A percentile compares a stretch with the other conserved stretches of the same genome.
Conservation (phyloP, 2,797 vertebrate species). For the Carduelis carduelis region DNA sequence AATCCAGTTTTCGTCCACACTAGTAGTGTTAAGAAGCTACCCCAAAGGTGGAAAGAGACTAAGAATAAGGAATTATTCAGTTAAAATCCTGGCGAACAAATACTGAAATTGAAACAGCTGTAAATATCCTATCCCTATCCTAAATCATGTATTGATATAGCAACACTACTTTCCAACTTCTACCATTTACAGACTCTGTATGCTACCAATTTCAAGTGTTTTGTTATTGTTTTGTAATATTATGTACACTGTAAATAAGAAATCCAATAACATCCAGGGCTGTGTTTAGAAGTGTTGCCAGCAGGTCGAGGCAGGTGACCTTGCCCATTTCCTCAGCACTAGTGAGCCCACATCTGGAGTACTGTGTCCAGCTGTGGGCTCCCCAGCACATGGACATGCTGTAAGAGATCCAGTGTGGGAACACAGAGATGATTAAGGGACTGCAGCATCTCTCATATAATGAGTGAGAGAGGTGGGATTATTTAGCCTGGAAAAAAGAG, state of each 20-base stretch:
- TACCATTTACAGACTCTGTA: background rate
- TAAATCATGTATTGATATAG: background rate
- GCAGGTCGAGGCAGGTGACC: background rate
- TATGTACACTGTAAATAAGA: background rate
- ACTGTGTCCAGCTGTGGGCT: background rate
- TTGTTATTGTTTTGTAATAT: background rate
- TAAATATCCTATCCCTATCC: background rate
- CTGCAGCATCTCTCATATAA: background rate
- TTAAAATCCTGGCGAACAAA: background rate
- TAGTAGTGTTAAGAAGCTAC: background rate
- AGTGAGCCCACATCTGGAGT: background rate
- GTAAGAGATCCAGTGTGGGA: background rate
- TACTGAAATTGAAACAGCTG: background rate
- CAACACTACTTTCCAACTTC: background rate
- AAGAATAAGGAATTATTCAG: background rate
- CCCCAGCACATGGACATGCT: background rate
- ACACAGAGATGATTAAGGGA: background rate
- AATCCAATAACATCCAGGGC: background rate
- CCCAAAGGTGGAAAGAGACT: background rate
- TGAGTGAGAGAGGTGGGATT: background rate
- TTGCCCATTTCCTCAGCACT: background rate
- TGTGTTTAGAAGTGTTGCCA: background rate
- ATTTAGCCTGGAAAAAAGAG: background rate
- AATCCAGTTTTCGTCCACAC: background rate
- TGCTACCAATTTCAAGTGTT: background rate